Base-by-base conservation (phyloP, 2,113 vertebrate genomes). In the Piaya cayana region DNA sequence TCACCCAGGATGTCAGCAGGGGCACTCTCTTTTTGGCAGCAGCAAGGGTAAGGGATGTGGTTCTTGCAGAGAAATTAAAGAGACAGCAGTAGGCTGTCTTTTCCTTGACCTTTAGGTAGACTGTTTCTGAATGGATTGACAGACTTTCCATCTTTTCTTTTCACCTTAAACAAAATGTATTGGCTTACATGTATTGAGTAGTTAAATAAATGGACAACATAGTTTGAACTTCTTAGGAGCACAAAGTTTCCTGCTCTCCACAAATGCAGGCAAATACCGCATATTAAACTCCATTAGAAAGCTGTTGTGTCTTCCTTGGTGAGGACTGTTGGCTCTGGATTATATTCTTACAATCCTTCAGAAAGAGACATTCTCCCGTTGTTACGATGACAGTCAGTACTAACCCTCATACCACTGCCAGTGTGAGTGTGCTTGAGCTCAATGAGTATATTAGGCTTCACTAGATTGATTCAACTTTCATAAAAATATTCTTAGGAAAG, bases 321-420 rank as follows among this genome's bases (percentile, higher is more conserved):
- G 74, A 74, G 25, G 42, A n/a, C 19, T 15, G 9, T 25, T 55
- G 17, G 11, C 59, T 34, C 50, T 65, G 55, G 36, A 49, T 8
- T 37, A 27, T 23, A 49, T 25, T 14, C 5, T 55, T 45, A 7
- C 1, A 25, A 30, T 12, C 12, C 29, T 67, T 87, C 23, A 30
- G 7, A 23, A 12, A 50, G 58, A 29, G 49, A 20, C 9, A 3
- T 7, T 18, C 27, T 74, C 42, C 15, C 0, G 0, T 4, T 62
- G 30, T 26, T 56, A 23, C 59, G 11, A 29, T 45, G 16, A 62
- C 42, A 60, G n/a, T 5, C 55, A 58, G 16, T 37, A n/a, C 6
- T 45, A 11, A 6, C 9, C 13, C 34, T 84, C n/a, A 15, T 23
- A 8, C 20, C 30, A 9, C 6, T 21, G 15, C 26, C 60, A 43